A percentile compares a stretch with the other conserved stretches of the same genome.
These are phyloP conservation scores for Patiria miniata DNA, from an alignment of 35 echinoderm and acorn worm genomes.

Conservation along the genomic window DNA sequence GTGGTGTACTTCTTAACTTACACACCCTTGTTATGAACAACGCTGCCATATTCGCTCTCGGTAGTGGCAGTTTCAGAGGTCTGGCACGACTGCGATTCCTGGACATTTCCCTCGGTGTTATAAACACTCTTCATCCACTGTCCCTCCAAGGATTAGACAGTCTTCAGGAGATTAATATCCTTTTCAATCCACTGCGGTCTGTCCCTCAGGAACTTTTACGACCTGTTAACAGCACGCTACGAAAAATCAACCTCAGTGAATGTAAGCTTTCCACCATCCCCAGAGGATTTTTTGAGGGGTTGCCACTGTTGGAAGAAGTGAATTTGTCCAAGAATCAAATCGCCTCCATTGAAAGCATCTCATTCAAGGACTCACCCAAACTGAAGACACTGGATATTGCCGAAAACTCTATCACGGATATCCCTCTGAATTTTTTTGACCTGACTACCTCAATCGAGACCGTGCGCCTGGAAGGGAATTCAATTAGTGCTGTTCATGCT, in stretches of 20 bases:
- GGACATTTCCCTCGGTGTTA: background rate
- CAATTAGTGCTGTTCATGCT: background rate
- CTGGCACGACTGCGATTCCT: background rate
- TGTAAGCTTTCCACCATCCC: background rate
- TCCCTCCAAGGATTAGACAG: background rate
- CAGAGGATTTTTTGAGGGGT: background rate
- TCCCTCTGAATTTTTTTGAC: background rate
- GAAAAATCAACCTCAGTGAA: constrained; percentile 16
- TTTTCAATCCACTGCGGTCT: background rate
- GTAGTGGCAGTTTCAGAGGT: background rate
- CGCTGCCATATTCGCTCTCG: background rate
- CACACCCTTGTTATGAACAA: background rate
- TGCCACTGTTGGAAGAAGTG: background rate
- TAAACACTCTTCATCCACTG: background rate
- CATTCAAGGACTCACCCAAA: background rate
- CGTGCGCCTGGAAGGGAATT: background rate
- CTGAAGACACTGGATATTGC: background rate
- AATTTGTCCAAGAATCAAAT: background rate
- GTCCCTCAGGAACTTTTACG: background rate
- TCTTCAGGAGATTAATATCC: background rate
- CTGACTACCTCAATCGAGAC: background rate
- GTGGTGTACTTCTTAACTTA: background rate
- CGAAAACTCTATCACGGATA: background rate
- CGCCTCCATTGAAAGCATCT: background rate
- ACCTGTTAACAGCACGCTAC: background rate